phyloP scores from a whole-genome alignment of 2,113 vertebrate genomes.

The Pseudopodoces humilis region DNA sequence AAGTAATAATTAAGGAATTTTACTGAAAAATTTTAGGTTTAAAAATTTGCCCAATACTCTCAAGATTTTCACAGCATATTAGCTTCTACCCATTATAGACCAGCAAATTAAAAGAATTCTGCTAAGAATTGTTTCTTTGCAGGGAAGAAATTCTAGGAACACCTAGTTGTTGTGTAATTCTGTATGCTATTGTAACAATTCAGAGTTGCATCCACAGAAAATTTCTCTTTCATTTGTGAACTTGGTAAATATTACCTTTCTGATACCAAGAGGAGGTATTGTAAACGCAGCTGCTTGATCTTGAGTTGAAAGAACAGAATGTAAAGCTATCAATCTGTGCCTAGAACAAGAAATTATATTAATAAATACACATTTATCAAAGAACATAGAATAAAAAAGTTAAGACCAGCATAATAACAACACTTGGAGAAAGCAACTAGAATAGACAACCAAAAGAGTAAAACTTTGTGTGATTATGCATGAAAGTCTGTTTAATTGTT shows the following conservation, averaged over 20 bases:
- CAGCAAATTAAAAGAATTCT: not conserved
- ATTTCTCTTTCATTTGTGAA: not conserved
- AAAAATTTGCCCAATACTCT: not conserved
- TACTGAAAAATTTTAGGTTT: not conserved
- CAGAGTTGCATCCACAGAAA: not conserved
- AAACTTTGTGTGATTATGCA: not conserved
- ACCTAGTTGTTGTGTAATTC: not conserved
- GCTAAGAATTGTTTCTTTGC: not conserved
- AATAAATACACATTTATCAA: not conserved
- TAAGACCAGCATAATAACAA: not conserved
- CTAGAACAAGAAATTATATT: slow-evolving; percentile 71
- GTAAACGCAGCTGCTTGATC: slow-evolving; percentile 94
- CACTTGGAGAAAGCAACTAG: not conserved
- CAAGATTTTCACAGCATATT: not conserved
- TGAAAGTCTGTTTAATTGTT: not conserved
- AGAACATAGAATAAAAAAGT: not conserved
- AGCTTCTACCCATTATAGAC: not conserved
- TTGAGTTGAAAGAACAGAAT: slow-evolving; percentile 94
- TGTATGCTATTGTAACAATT: not conserved
- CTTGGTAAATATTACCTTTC: slow-evolving; percentile 85
- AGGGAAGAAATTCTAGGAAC: not conserved
- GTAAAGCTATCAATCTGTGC: slow-evolving; percentile 88
- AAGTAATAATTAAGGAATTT: not conserved
- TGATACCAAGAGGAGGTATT: slow-evolving; percentile 86
- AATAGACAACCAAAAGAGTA: not conserved